Evolutionary conservation across 2,888 invertebrate species (phyloP), one percentile per base, ranked within the genome.

Genomic region (Meganola albula): DNA sequence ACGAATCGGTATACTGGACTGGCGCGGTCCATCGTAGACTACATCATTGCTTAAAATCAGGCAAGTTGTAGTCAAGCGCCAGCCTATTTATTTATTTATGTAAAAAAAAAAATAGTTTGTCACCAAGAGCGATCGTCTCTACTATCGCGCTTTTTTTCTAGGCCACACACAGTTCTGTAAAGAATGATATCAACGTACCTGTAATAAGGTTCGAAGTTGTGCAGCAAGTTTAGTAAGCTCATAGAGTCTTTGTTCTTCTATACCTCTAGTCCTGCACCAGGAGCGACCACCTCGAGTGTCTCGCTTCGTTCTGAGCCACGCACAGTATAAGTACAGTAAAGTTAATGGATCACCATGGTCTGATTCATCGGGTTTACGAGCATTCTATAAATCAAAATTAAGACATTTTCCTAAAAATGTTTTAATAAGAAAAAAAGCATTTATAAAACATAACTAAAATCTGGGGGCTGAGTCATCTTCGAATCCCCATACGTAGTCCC

Each of bases 201-300:
- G 90, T 8, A 98, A 82, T 37, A 97, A 88, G 33, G 93, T 92
- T 61, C 93, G 90, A 57, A 98, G 94, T 74, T 99, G 99, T 12
- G 92, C 89, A 18, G 97, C 89, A 4, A 99, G 83, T 80, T 99
- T 99, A 0, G 95, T 95, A 60, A 97, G 93, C 77, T 99, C 99
- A 63, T 98, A 99, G 60, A 99, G 93, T 11, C 99, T 85, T 72
- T 99, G 98, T 67, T 99, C 99, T 74, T 99, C 99, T 4, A 99
- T 87, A 0, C 97, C 98, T 35, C 97, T 87, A 34, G 93, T 88
- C 44, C 90, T 90, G 53, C 98, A 96, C 99, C 99, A 99, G 37
- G 91, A 90, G 24, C 91, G 87, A 0, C 75, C 80, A 0, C 76
- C 76, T 4, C 70, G 52, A 1, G 70, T 68, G 12, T 87, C 86